These are phyloP conservation scores for Porites rus DNA, from an alignment of 92 coral and sea anemone genomes.

Conservation along the genomic window DNA sequence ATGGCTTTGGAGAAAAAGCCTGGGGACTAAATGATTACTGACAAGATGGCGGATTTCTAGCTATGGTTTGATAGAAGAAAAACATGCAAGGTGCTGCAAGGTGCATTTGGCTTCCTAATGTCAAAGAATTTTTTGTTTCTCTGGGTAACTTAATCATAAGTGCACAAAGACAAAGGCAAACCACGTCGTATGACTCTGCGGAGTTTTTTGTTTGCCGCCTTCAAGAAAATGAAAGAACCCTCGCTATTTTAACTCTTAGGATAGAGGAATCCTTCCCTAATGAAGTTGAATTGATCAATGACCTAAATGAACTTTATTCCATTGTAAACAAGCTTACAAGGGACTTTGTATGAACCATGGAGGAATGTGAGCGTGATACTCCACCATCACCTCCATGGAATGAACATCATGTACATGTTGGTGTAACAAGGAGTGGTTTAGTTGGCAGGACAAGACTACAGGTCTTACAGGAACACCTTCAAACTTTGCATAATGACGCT, in stretches of 20 bases:
- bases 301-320: not conserved
- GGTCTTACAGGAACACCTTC: no score
- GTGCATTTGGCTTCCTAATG: not conserved
- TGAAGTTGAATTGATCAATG: constrained; percentile 5
- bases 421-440: constrained; percentile 19
- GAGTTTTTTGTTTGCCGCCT: not conserved
- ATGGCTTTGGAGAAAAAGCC: not conserved
- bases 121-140: constrained; percentile 3
- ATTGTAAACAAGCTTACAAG: constrained; percentile 2
- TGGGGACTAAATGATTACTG: not conserved
- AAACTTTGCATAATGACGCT: no score
- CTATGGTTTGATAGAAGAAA: not conserved
- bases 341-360: constrained; percentile 4
- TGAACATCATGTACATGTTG: not conserved
- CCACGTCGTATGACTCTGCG: constrained; percentile 9
- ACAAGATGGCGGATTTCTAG: not conserved
- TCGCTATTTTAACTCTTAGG: not conserved
- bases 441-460: constrained; percentile 28
- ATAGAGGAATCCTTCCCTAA: constrained; percentile 10
- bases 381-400: constrained; percentile 16
- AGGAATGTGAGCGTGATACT: constrained; percentile 1
- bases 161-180: not conserved
- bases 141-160: not conserved
- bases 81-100: constrained; percentile 9
- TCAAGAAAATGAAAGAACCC: constrained; percentile 11